A percentile compares a stretch with the other conserved stretches of the same genome.
Conservation (phyloP, 2,888 invertebrate species). For the Isoperla grammatica region DNA sequence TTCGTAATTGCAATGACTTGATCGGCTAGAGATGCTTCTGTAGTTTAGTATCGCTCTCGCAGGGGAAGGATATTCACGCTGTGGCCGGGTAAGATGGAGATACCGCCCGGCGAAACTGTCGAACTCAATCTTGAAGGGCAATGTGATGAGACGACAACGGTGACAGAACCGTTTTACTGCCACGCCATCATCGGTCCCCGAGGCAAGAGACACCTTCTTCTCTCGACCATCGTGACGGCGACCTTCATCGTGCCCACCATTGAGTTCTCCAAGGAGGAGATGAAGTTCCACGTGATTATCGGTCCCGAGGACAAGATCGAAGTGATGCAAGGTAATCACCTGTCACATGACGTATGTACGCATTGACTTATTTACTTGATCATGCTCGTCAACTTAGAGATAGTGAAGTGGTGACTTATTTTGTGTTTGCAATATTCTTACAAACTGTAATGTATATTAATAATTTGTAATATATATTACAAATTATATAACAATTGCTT, state of each 20-base stretch:
- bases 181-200: conserved; percentile 51
- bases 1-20: too few species aligned
- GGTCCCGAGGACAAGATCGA: conserved; percentile 46
- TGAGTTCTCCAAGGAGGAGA: conserved; percentile 45
- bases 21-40: too few species aligned
- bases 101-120: conserved; percentile 46
- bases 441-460: too few species aligned
- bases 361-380: too few species aligned
- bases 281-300: conserved; percentile 50
- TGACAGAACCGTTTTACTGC: conserved; percentile 55
- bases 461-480: too few species aligned
- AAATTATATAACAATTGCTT: too few species aligned
- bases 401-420: too few species aligned
- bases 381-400: too few species aligned
- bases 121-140: conserved; percentile 44
- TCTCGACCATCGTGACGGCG: conserved; percentile 48
- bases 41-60: too few species aligned
- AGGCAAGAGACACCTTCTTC: conserved; percentile 49
- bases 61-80: conserved; percentile 40
- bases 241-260: conserved; percentile 56
- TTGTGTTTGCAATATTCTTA: too few species aligned
- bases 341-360: too few species aligned
- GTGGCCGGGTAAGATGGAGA: conserved; percentile 27
- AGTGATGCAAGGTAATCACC: conserved; percentile 47
- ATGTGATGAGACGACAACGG: conserved; percentile 41